These are phyloP conservation scores for Martes flavigula DNA, from an alignment of 2,797 vertebrate genomes.

Conservation along the genomic window DNA sequence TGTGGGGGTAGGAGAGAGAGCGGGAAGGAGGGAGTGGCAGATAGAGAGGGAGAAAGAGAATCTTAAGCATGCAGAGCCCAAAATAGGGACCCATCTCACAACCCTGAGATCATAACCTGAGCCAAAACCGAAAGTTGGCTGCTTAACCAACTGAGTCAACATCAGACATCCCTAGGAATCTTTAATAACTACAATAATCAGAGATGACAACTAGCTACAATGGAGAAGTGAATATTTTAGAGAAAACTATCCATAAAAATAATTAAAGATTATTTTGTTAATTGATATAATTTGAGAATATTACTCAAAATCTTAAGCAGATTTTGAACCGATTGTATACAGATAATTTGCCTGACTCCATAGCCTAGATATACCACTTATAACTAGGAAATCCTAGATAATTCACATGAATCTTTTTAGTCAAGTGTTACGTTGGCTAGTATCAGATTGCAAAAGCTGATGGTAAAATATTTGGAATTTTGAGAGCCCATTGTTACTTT, in stretches of 20 bases:
- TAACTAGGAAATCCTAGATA: not conserved
- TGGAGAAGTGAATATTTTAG: not conserved
- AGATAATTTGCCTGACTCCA: not conserved
- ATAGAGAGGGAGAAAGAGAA: not conserved
- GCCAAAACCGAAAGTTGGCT: not conserved
- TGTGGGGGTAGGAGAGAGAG: no score
- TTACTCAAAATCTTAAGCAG: not conserved
- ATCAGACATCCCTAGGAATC: not conserved
- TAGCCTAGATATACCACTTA: not conserved
- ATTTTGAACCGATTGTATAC: accelerated
- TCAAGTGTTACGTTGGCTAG: not conserved
- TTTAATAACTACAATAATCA: not conserved
- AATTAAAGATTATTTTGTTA: not conserved
- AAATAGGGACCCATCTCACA: not conserved
- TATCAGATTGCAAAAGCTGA: not conserved
- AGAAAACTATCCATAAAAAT: not conserved
- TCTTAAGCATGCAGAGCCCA: not conserved
- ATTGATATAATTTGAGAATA: not conserved
- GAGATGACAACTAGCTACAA: not conserved
- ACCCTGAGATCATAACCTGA: not conserved
- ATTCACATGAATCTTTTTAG: not conserved
- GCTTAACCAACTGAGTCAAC: not conserved
- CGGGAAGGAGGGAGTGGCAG: not conserved
- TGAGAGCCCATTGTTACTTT: not conserved
- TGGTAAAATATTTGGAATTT: not conserved